Percentiles rank a stretch among this genome's conserved stretches.
phyloP scores from a whole-genome alignment of 64 coral and sea anemone genomes.

The Dendronephthya gigantea region DNA sequence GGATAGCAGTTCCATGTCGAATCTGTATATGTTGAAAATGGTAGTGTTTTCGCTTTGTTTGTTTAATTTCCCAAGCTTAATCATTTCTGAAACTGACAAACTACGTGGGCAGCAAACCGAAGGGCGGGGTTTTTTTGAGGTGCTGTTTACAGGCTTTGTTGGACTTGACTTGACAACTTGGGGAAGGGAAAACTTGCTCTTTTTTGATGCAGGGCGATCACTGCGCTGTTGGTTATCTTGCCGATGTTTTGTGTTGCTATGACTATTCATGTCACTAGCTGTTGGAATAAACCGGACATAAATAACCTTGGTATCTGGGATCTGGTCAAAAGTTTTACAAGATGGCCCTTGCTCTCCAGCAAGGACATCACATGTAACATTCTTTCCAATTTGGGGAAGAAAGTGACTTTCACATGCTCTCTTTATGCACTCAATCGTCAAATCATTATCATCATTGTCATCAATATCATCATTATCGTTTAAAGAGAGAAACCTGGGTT shows the following conservation, averaged over 20 bases:
- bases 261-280: neutral
- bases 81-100: too few species aligned
- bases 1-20: neutral
- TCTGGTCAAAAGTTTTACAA: neutral
- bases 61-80: too few species aligned
- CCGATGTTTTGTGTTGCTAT: neutral
- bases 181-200: neutral
- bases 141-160: neutral
- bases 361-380: neutral
- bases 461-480: neutral
- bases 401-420: neutral
- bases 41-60: too few species aligned
- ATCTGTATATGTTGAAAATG: too few species aligned
- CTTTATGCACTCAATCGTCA: neutral
- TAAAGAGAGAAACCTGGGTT: neutral
- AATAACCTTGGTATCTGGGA: neutral
- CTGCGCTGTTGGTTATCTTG: neutral
- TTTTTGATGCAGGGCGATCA: neutral
- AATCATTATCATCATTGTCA: neutral
- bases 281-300: neutral
- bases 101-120: neutral
- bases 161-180: neutral
- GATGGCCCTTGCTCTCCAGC: neutral
- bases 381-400: neutral
- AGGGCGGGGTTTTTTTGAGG: neutral